Conservation (phyloP, 2,113 vertebrate species). For the Scytalopus superciliaris region DNA sequence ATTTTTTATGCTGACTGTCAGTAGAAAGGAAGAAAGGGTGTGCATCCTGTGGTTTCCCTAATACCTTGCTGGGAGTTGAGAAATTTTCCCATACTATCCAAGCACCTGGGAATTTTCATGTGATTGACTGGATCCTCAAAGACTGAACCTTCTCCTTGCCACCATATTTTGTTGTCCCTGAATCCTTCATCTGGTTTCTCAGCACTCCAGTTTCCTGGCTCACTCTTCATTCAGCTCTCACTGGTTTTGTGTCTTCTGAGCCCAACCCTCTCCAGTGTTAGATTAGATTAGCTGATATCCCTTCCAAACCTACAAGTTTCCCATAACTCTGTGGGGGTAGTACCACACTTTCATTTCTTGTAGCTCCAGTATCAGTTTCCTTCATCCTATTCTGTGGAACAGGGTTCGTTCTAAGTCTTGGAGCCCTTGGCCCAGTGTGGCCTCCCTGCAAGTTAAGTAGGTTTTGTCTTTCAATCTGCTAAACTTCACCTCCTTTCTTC, state of each 20-base stretch:
- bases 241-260: background rate
- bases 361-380: background rate
- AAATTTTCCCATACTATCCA: background rate
- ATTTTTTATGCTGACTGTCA: background rate
- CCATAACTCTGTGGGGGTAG: background rate
- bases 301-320: background rate
- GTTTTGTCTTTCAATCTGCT: background rate
- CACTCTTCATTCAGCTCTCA: background rate
- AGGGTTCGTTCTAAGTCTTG: background rate
- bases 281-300: background rate
- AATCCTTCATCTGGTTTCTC: background rate
- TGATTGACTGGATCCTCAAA: background rate
- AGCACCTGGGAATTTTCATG: background rate
- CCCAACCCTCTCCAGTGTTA: background rate
- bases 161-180: background rate
- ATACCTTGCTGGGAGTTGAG: background rate
- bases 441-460: background rate
- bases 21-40: background rate
- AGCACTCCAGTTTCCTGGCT: background rate
- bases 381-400: background rate
- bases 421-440: background rate
- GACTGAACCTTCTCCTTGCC: background rate
- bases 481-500: background rate
- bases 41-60: background rate
- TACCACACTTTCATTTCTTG: background rate